Percentiles rank a stretch among this genome's conserved stretches.
Evolutionary conservation across 2,888 invertebrate genomes (phyloP).

Genomic region (Saturnia pavonia): DNA sequence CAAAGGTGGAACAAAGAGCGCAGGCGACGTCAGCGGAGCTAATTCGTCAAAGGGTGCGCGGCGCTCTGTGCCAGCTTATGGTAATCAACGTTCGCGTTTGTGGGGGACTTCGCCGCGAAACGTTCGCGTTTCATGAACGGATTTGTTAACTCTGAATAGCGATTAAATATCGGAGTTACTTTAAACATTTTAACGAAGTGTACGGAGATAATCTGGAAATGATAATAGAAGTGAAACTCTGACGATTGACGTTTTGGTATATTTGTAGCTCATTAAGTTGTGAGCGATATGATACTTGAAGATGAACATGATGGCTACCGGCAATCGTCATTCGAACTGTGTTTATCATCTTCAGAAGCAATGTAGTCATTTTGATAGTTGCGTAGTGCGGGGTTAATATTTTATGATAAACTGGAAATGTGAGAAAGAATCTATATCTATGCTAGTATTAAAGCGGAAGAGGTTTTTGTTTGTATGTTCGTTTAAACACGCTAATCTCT

Average conservation of each 20-base stretch:
- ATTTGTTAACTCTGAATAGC: slow-evolving; percentile 44
- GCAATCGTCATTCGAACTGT: too few species aligned
- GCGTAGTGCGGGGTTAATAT: too few species aligned
- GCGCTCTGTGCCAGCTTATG: slow-evolving; percentile 76
- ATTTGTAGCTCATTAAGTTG: neutral
- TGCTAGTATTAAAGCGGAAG: too few species aligned
- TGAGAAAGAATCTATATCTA: too few species aligned
- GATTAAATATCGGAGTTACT: neutral
- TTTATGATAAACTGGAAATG: too few species aligned
- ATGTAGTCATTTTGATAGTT: too few species aligned
- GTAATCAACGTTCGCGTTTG: slow-evolving; percentile 68
- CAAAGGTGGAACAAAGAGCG: slow-evolving; percentile 33
- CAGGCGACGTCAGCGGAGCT: slow-evolving; percentile 63
- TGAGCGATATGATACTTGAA: neutral
- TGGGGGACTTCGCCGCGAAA: slow-evolving; percentile 36
- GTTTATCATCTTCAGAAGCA: too few species aligned
- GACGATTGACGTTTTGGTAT: neutral
- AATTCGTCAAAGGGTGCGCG: slow-evolving; percentile 76
- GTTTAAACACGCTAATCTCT: too few species aligned
- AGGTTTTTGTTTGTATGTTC: too few species aligned
- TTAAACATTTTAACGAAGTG: neutral
- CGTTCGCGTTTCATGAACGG: slow-evolving; percentile 55
- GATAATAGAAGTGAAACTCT: neutral
- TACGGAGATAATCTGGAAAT: neutral
- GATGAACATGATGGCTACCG: neutral